Evolutionary conservation across 2,888 invertebrate species (phyloP).

Genomic region (Petrophora chlorosata): DNA sequence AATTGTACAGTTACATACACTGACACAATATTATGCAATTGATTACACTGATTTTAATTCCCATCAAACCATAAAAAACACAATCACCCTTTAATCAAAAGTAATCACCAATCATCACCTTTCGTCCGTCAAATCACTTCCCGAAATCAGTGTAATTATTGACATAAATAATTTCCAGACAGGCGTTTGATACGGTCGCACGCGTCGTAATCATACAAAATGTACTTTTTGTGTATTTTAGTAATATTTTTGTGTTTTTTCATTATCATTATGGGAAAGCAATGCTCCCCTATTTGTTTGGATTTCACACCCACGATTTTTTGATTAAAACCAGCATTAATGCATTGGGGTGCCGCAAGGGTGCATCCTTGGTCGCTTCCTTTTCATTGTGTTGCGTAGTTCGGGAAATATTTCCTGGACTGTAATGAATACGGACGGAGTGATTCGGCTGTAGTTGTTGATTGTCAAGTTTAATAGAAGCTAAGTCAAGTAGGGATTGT

Average conservation of each 20-base stretch:
- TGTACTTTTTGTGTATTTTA: slow-evolving; percentile 47
- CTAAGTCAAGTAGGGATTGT: background rate
- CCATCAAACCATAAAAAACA: slow-evolving; percentile 22
- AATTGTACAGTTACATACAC: too few relatives aligned
- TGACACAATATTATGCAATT: background rate
- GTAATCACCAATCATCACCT: slow-evolving; percentile 57
- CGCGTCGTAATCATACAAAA: slow-evolving; percentile 62
- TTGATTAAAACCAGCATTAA: slow-evolving; percentile 77
- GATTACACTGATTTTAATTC: slow-evolving; percentile 12
- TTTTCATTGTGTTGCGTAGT: slow-evolving; percentile 49
- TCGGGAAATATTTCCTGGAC: slow-evolving; percentile 28
- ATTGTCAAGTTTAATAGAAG: background rate
- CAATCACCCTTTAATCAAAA: slow-evolving; percentile 50
- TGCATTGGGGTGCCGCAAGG: slow-evolving; percentile 70
- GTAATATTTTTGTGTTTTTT: slow-evolving; percentile 65
- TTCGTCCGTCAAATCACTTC: slow-evolving; percentile 57
- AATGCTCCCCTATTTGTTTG: slow-evolving; percentile 72
- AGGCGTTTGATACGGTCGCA: slow-evolving; percentile 67
- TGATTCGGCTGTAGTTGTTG: slow-evolving; percentile 16
- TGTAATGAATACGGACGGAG: slow-evolving; percentile 32
- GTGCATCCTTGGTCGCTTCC: slow-evolving; percentile 66
- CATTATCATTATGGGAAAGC: slow-evolving; percentile 82
- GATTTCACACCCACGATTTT: slow-evolving; percentile 79
- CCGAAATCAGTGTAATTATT: slow-evolving; percentile 65
- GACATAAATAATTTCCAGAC: slow-evolving; percentile 67